phyloP scores from a whole-genome alignment of 2,888 invertebrate genomes.

The Oscheius myriophilus region DNA sequence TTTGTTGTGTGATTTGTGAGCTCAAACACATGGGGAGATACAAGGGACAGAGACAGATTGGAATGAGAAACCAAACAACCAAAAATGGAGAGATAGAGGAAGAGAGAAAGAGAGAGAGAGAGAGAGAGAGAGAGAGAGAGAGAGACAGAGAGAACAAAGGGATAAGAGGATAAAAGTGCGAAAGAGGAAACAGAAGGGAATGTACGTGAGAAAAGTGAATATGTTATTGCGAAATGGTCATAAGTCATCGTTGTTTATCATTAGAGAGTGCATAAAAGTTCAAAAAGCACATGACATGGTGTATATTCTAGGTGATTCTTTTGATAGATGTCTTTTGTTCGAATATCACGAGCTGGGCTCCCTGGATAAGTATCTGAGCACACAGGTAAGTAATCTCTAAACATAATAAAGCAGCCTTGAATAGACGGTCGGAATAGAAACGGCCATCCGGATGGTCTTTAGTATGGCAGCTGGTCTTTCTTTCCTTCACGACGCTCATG shows the following conservation, averaged over 20 bases:
- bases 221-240: background rate
- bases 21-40: too few relatives aligned
- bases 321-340: constrained; percentile 4
- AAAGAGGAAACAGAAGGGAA: background rate
- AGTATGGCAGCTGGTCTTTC: constrained; percentile 20
- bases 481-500: constrained; percentile 13
- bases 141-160: background rate
- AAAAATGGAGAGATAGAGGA: background rate
- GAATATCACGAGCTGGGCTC: constrained; percentile 21
- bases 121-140: constrained; percentile 19
- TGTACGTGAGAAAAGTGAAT: background rate
- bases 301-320: background rate
- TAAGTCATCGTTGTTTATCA: background rate
- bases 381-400: background rate
- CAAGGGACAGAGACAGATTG: too few relatives aligned
- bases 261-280: too few relatives aligned
- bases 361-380: constrained; percentile 9
- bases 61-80: too few relatives aligned
- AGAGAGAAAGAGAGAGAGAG: background rate
- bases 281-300: too few relatives aligned
- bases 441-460: constrained; percentile 15
- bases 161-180: background rate
- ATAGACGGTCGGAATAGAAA: background rate
- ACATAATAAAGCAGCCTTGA: background rate
- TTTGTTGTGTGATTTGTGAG: too few relatives aligned